Percentiles rank a stretch among this genome's conserved stretches.
Evolutionary conservation across 2,797 vertebrate species (phyloP).

Genomic region (Urophycis tenuis): DNA sequence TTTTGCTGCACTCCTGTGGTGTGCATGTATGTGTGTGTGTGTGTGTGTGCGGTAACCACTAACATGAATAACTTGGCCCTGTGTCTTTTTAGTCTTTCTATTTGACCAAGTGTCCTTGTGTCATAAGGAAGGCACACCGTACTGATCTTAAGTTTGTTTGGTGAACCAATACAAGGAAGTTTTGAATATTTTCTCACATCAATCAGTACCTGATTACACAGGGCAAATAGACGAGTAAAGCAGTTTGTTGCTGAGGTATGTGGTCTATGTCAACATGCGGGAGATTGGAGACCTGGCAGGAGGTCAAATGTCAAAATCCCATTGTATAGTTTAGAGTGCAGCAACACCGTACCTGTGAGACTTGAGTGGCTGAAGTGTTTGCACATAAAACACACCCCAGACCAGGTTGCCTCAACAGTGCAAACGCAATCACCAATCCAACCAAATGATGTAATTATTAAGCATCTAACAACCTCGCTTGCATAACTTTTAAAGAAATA

Average conservation of each 20-base stretch:
- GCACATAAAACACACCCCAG: neutral
- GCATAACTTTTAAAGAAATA: neutral
- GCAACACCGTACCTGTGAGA: neutral
- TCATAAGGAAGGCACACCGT: neutral
- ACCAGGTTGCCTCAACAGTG: neutral
- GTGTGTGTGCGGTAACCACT: neutral
- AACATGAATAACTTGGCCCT: neutral
- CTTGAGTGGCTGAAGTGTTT: neutral
- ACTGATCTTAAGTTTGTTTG: neutral
- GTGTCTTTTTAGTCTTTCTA: neutral
- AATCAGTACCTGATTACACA: neutral
- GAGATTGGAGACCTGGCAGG: neutral
- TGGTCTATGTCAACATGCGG: neutral
- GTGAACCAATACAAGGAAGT: neutral
- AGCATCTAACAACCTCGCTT: no score
- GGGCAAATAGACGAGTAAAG: neutral
- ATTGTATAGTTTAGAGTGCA: neutral
- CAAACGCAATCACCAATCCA: neutral
- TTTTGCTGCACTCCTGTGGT: neutral
- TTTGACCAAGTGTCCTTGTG: neutral
- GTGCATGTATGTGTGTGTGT: no score
- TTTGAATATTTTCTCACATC: neutral
- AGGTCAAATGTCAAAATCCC: neutral
- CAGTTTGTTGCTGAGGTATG: neutral
- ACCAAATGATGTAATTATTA: no score